These are phyloP conservation scores for Lithophane socia DNA, from an alignment of 2,888 invertebrate species.

Conservation along the genomic window DNA sequence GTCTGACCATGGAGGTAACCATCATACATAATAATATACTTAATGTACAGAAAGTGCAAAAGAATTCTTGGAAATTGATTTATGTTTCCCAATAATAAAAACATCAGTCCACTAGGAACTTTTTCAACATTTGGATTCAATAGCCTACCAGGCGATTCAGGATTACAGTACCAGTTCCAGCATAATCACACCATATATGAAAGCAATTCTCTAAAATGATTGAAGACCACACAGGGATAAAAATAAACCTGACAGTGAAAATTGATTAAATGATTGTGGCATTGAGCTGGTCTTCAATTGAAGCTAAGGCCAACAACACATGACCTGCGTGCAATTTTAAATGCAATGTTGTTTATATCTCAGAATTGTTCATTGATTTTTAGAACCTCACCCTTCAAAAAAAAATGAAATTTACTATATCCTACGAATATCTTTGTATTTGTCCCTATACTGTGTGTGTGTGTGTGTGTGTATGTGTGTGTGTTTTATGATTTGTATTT, in stretches of 20 bases:
- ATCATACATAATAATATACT: not conserved
- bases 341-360: not conserved
- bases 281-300: constrained; percentile 49
- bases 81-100: not conserved
- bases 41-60: not conserved
- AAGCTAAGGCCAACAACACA: constrained; percentile 1
- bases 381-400: not conserved
- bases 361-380: not conserved
- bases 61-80: not conserved
- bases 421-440: not conserved
- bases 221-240: constrained; percentile 16
- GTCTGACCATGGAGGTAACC: not conserved
- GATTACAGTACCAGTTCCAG: constrained; percentile 9
- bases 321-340: not conserved
- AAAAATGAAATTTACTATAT: not conserved
- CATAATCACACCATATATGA: not conserved
- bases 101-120: no score
- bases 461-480: no score
- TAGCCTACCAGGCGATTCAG: not conserved
- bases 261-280: constrained; percentile 46
- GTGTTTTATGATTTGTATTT: no score
- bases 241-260: constrained; percentile 43
- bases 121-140: not conserved
- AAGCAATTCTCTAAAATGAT: constrained; percentile 24
- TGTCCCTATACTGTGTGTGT: not conserved